Percentiles rank a stretch among this genome's conserved stretches.
Evolutionary conservation across 1,140 invertebrate genomes (phyloP).

Genomic region (Archegozetes longisetosus): DNA sequence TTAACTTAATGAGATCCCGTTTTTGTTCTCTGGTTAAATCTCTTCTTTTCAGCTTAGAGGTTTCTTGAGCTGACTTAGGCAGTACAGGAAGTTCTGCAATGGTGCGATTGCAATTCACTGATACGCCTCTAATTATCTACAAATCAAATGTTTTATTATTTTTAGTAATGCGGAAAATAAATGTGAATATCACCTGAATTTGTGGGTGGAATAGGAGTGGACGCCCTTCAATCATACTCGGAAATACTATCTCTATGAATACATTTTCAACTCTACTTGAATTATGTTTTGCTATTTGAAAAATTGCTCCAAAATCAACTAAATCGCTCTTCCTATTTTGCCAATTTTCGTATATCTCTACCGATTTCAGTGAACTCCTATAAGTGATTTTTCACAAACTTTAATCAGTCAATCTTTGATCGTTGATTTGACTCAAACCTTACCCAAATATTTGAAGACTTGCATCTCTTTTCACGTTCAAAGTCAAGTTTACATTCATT

Average conservation of each 20-base stretch:
- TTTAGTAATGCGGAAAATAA: background rate
- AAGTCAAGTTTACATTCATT: background rate
- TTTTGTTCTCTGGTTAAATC: background rate
- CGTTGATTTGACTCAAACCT: background rate
- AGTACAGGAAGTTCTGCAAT: background rate
- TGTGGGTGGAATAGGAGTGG: background rate
- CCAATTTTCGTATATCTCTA: background rate
- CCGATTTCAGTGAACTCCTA: background rate
- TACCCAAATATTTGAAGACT: background rate
- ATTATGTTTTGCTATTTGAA: background rate
- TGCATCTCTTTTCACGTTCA: background rate
- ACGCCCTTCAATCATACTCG: background rate
- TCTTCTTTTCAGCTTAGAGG: background rate
- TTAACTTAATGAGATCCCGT: background rate
- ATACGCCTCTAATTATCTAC: background rate
- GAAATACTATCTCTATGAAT: background rate
- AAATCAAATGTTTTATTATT: background rate
- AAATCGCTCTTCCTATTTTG: background rate
- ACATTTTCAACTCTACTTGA: background rate
- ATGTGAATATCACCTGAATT: background rate
- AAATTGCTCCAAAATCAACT: background rate
- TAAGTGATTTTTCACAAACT: background rate
- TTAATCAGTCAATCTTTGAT: background rate
- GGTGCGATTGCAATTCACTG: background rate
- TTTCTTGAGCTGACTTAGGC: too few species aligned